Evolutionary conservation across 2,797 vertebrate species (phyloP).

Genomic region (Malacoctenus gilli): DNA sequence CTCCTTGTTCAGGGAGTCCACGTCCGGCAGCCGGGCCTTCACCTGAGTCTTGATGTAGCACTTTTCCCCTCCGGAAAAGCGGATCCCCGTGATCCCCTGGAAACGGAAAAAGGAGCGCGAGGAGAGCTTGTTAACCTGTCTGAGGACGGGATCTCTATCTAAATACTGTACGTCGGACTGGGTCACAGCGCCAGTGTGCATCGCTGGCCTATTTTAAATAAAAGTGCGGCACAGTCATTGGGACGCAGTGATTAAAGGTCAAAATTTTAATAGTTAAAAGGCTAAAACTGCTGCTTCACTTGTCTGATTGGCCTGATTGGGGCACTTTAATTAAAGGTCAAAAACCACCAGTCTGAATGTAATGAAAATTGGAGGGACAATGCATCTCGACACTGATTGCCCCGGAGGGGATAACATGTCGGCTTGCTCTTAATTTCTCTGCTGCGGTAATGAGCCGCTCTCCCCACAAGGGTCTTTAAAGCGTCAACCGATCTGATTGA

Average conservation of each 20-base stretch:
- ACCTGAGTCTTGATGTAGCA: conserved; percentile 95
- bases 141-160: too few species aligned
- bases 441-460: conserved; percentile 28
- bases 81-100: conserved; percentile 93
- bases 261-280: conserved; percentile 48
- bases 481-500: conserved; percentile 32
- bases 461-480: conserved; percentile 26
- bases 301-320: conserved; percentile 58
- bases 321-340: conserved; percentile 65
- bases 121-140: background rate
- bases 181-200: conserved; percentile 4
- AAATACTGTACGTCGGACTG: conserved; percentile 10
- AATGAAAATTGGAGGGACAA: conserved; percentile 51
- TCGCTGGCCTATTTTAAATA: background rate
- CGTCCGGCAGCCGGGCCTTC: conserved; percentile 88
- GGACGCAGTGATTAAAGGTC: conserved; percentile 56
- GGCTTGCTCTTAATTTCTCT: conserved; percentile 32
- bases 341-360: conserved; percentile 54
- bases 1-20: conserved; percentile 85
- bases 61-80: conserved; percentile 90
- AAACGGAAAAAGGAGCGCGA: background rate
- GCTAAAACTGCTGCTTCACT: conserved; percentile 50
- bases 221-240: conserved; percentile 24
- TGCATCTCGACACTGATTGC: conserved; percentile 53
- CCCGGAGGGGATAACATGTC: conserved; percentile 41